Percentiles rank a stretch among this genome's conserved stretches.
Conservation (phyloP, 2,888 invertebrate species). For the Epinotia demarniana region DNA sequence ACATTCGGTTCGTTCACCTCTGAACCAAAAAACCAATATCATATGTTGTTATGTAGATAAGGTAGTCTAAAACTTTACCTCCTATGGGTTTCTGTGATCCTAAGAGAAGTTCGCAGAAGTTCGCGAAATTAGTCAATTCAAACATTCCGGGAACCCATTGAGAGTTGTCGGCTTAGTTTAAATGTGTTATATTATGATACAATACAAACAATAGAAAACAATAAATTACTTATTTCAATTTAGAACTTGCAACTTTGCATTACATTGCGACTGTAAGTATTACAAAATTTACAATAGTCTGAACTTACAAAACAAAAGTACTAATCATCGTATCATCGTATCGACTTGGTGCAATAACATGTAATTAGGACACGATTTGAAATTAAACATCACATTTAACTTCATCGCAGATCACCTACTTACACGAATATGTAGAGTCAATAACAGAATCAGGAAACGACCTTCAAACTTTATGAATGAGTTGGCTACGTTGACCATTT, state of each 20-base stretch:
- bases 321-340: not conserved
- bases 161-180: not conserved
- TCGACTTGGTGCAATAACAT: not conserved
- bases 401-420: conserved; percentile 13
- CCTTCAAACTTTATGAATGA: conserved; percentile 44
- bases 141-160: conserved; percentile 8
- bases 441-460: conserved; percentile 46
- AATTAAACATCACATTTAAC: not conserved
- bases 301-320: not conserved
- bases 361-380: conserved; percentile 1
- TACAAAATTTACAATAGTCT: not conserved
- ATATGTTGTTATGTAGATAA: conserved; percentile 37
- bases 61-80: conserved; percentile 45
- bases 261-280: not conserved
- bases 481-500: conserved; percentile 49
- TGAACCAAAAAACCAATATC: conserved; percentile 36
- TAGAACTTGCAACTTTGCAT: not conserved
- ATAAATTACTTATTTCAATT: not conserved
- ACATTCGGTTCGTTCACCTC: conserved; percentile 30
- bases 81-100: conserved; percentile 57
- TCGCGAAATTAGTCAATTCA: conserved; percentile 49
- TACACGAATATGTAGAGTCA: conserved; percentile 4
- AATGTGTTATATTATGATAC: not conserved
- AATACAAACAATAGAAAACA: not conserved
- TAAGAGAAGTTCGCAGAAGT: conserved; percentile 61